A percentile compares a stretch with the other conserved stretches of the same genome.
phyloP scores from a whole-genome alignment of 2,888 invertebrate genomes.

The Lampropteryx suffumata region DNA sequence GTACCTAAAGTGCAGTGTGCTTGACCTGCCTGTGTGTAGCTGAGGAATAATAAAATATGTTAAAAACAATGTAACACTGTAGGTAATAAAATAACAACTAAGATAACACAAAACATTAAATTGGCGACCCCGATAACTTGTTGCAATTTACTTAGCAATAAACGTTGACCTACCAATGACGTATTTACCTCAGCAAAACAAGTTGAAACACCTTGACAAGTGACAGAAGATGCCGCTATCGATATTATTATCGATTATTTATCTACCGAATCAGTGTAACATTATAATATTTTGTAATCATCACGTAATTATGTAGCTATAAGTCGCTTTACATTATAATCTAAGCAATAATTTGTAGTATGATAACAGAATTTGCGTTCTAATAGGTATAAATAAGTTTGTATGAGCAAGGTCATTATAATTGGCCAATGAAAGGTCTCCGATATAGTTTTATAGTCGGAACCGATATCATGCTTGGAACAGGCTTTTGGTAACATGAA shows the following conservation, averaged over 20 bases:
- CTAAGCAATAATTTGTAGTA: background rate
- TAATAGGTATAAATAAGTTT: background rate
- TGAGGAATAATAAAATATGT: too few relatives aligned
- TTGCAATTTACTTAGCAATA: background rate
- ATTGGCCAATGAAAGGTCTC: too few relatives aligned
- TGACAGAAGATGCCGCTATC: conserved; percentile 7
- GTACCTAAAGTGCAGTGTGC: too few relatives aligned
- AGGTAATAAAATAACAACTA: conserved; percentile 6
- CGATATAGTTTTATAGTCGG: too few relatives aligned
- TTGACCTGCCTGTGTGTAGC: too few relatives aligned
- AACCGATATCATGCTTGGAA: too few relatives aligned
- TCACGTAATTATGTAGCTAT: conserved; percentile 3
- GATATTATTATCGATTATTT: background rate
- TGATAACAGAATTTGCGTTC: too few relatives aligned
- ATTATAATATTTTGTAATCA: conserved; percentile 1
- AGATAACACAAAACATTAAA: conserved; percentile 8
- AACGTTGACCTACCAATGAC: conserved; percentile 1
- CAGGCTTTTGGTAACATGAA: too few relatives aligned
- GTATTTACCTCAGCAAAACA: conserved; percentile 1
- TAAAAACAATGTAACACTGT: conserved; percentile 2
- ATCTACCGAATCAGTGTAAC: background rate
- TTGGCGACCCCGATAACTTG: conserved; percentile 1
- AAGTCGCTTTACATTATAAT: background rate
- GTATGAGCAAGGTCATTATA: background rate
- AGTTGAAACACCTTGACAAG: background rate